Evolutionary conservation across 2,888 invertebrate species (phyloP).

Genomic region (Carterocephalus palaemon): DNA sequence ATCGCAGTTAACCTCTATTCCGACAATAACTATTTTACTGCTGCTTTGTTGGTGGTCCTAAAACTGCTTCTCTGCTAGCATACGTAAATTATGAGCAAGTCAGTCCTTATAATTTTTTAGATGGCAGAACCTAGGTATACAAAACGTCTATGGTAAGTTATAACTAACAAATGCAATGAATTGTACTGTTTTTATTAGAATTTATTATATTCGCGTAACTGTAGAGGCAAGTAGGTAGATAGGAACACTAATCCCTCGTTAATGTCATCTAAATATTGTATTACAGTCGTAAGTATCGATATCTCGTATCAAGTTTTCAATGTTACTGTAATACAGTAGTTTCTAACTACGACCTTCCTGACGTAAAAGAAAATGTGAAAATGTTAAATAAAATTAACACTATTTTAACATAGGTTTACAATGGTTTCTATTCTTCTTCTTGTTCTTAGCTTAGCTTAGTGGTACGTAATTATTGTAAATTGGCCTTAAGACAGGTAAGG

Average conservation of each 20-base stretch:
- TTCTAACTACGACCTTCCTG: no score
- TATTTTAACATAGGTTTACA: not conserved
- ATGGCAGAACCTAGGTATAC: no score
- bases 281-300: constrained; percentile 17
- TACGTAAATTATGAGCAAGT: no score
- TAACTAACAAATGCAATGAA: no score
- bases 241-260: constrained; percentile 13
- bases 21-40: constrained; percentile 5
- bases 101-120: no score
- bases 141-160: no score
- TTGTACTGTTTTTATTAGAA: no score
- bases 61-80: not conserved
- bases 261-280: constrained; percentile 14
- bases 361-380: constrained; percentile 10
- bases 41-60: constrained; percentile 10
- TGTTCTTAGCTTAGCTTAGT: not conserved
- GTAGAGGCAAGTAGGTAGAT: constrained; percentile 3
- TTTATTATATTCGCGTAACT: constrained; percentile 8
- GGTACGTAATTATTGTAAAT: no score
- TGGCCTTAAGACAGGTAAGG: no score
- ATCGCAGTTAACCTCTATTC: constrained; percentile 8
- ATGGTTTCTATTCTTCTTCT: not conserved
- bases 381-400: constrained; percentile 6
- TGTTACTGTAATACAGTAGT: constrained; percentile 7
- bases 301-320: constrained; percentile 14